Percentiles rank a stretch among this genome's conserved stretches.
Conservation (phyloP, 2,888 invertebrate genomes). For the Horisme vitalbata region DNA sequence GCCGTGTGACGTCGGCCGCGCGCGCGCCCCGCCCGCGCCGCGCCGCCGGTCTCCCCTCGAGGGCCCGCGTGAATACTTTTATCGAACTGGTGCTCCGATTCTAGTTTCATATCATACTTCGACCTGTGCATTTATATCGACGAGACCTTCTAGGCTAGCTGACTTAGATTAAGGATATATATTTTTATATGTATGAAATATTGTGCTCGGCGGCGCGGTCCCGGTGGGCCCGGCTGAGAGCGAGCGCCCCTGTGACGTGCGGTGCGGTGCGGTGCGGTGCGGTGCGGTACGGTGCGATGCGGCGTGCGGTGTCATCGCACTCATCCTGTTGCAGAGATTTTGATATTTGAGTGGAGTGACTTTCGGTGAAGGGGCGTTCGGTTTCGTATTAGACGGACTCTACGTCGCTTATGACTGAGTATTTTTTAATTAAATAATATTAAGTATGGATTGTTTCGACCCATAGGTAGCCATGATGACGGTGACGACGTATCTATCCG, state of each 20-base stretch:
- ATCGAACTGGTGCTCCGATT: slow-evolving; percentile 74
- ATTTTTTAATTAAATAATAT: too few relatives aligned
- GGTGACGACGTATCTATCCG: too few relatives aligned
- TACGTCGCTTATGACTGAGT: too few relatives aligned
- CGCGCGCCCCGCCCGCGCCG: slow-evolving; percentile 33
- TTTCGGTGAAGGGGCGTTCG: too few relatives aligned
- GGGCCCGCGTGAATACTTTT: slow-evolving; percentile 25
- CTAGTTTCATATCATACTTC: slow-evolving; percentile 78
- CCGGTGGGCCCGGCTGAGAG: background rate
- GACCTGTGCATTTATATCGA: slow-evolving; percentile 68
- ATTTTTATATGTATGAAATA: slow-evolving; percentile 54
- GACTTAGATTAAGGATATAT: slow-evolving; percentile 64
- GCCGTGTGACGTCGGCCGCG: slow-evolving; percentile 67
- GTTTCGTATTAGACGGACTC: too few relatives aligned
- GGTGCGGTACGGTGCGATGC: too few relatives aligned
- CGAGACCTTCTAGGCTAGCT: slow-evolving; percentile 64
- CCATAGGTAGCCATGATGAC: too few relatives aligned
- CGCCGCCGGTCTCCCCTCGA: slow-evolving; percentile 13
- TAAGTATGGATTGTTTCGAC: too few relatives aligned
- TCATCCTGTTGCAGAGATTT: too few relatives aligned
- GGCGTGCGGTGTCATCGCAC: too few relatives aligned
- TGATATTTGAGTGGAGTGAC: too few relatives aligned
- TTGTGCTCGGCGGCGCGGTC: background rate
- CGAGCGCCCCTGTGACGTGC: background rate
- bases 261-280: too few relatives aligned